Base-by-base conservation (phyloP, 2,888 invertebrate species). In the Prosopocoilus inquinatus region DNA sequence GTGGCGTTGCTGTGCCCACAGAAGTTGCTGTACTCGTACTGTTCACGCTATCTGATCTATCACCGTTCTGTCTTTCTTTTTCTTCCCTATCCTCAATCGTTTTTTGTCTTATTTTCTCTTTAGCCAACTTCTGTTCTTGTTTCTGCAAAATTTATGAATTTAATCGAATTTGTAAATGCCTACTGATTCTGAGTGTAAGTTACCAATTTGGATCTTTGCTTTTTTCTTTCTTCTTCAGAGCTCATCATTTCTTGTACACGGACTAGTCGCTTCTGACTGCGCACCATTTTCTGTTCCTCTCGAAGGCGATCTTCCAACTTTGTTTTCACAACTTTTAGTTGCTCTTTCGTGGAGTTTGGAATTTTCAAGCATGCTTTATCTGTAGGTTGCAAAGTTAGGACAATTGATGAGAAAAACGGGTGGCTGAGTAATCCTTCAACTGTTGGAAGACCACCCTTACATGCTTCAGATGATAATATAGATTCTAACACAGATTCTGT, bases 231-330 rank as follows among this genome's bases (percentile, higher is more conserved):
- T 66, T 91, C 91, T 70, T 93, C 93, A 0, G 89, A 90, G 69
- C 88, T 88, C 79, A 94, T 87, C 77, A 90, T 86, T 75, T 91
- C 90, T 73, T 93, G 91, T 48, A 92, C 91, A 64, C 89, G 87
- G 2, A 89, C 89, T 64, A 92, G 83, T 49, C 90, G 83, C 70
- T 88, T 90, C 63, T 91, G 88, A 73, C 85, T 88, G 56, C 89
- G 82, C 35, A 90, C 90, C 77, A 86, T 77, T 79, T 88, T 90
- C 72, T 91, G 91, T 70, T 91, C 90, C 52, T 82, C 85, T 63
- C 81, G 83, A 47, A 91, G 73, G 54, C 88, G 79, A 43, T 79
- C 80, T 68, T 90, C 90, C 34, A 83, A 77, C 60, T 80, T 81
- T 1, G 79, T 75, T 15, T 81, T 78, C 0, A 84, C 84, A 36